Base-by-base conservation (phyloP, 1,140 invertebrate genomes). In the Globodera ellingtonae region DNA sequence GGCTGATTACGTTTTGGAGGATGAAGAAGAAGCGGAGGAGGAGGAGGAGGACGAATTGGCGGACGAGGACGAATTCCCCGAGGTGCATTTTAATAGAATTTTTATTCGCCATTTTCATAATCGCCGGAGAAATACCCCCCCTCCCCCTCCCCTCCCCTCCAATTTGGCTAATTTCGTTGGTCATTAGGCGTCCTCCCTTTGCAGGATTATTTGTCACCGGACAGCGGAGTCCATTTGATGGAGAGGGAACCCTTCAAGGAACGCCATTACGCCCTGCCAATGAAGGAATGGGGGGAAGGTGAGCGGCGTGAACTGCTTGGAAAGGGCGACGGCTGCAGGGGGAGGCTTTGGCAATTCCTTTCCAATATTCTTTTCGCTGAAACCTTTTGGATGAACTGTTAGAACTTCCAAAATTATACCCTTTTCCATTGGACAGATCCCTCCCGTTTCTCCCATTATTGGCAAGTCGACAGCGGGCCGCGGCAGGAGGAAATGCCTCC, bases 391-490 rank as follows among this genome's bases (percentile, higher is more conserved):
- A 44, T 18, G 65, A 75, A 50, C 47, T 46, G 48, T 9, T 8
- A 6, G 50, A 9, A 35, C 21, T 47, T 79, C 9, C 35, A 65
- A 10, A 46, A 48, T 59, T 62, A 18, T 62, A n/a, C 9, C 18
- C 21, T 44, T 46, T 13, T 10, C 72, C 15, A 46, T 48, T 18
- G 79, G 78, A 56, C 77, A 87, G 87, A 89, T 80, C 87, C 87
- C 5, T 85, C 86, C 66, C 86, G 85, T 6, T 89, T 84, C 69
- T 89, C 95, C 3, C 98, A 98, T 90, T 98, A 96, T 90, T 98
- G 96, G 96, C 96, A 98, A 91, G 96, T 98, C 86, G 96, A 97
- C 90, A 97, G 94, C 89, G 96, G 96, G 10, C 97, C 95, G 0
- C 98, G 98, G 86, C 96, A 97, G 89, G 92, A 96, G 72, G 94